Percentiles rank a stretch among this genome's conserved stretches.
Evolutionary conservation across 2,113 vertebrate genomes (phyloP).

Genomic region (Marmota monax): DNA sequence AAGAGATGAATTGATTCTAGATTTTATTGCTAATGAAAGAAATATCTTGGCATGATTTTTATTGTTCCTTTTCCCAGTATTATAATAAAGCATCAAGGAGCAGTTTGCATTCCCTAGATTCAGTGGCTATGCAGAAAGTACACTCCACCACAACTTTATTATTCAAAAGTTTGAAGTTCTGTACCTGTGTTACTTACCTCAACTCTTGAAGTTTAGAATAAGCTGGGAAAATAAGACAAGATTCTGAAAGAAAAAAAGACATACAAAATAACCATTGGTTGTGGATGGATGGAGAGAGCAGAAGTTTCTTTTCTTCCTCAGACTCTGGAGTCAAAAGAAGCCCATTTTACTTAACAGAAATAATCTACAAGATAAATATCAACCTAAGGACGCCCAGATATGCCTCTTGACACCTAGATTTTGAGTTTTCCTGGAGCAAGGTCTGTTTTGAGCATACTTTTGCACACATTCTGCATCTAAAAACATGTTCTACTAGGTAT

Average conservation of each 20-base stretch:
- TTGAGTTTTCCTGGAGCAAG: background rate
- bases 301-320: background rate
- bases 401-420: background rate
- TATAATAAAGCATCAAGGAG: background rate
- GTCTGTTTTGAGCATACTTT: background rate
- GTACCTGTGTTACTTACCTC: background rate
- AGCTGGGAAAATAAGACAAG: background rate
- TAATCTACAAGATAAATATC: background rate
- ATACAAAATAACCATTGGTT: background rate
- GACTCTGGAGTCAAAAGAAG: background rate
- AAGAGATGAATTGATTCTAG: background rate
- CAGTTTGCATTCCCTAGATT: background rate
- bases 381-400: background rate
- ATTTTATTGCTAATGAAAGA: background rate
- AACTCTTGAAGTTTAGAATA: background rate
- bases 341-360: background rate
- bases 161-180: background rate
- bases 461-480: background rate
- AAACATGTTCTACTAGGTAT: background rate
- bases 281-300: background rate
- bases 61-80: background rate
- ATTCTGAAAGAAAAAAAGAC: slow-evolving; percentile 33
- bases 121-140: background rate
- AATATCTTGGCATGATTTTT: background rate
- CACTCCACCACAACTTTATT: background rate